Evolutionary conservation across 2,113 vertebrate species (phyloP).

Genomic region (Hippocampus guttulatus): DNA sequence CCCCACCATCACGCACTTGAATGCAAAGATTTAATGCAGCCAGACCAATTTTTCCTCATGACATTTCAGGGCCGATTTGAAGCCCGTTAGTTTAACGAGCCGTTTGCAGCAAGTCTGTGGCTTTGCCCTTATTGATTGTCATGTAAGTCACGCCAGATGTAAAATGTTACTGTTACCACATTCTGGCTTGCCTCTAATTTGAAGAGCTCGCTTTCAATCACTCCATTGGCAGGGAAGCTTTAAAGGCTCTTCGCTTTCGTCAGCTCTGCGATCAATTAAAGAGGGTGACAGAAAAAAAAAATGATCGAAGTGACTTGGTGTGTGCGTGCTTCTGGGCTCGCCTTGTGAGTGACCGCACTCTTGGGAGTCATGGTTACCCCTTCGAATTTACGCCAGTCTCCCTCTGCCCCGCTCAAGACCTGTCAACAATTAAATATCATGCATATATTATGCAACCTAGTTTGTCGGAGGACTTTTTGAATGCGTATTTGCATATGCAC

Average conservation of each 20-base stretch:
- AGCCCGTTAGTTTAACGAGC: conserved; percentile 44
- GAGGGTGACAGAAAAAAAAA: neutral
- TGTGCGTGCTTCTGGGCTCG: conserved; percentile 21
- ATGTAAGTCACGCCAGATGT: conserved; percentile 42
- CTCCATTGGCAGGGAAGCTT: conserved; percentile 27
- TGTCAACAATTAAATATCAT: conserved; percentile 68
- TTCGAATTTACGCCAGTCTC: conserved; percentile 62
- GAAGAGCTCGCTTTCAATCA: conserved; percentile 42
- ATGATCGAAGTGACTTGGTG: neutral
- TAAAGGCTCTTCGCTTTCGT: conserved; percentile 10
- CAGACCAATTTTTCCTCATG: conserved; percentile 15
- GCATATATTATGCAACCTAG: conserved; percentile 63
- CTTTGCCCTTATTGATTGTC: conserved; percentile 34
- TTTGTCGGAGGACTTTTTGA: conserved; percentile 40
- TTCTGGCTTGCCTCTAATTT: conserved; percentile 29
- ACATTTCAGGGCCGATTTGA: conserved; percentile 36
- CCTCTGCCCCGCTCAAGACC: conserved; percentile 53
- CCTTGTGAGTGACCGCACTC: conserved; percentile 45
- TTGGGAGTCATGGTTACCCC: conserved; percentile 51
- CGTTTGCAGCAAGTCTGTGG: conserved; percentile 27
- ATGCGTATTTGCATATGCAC: conserved; percentile 40
- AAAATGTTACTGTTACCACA: conserved; percentile 35
- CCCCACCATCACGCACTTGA: neutral
- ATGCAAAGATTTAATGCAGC: conserved; percentile 18
- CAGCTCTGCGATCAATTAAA: neutral